Evolutionary conservation across 2,888 invertebrate species (phyloP), one percentile per base, ranked within the genome.

Genomic region (Epistrophella euchroma): DNA sequence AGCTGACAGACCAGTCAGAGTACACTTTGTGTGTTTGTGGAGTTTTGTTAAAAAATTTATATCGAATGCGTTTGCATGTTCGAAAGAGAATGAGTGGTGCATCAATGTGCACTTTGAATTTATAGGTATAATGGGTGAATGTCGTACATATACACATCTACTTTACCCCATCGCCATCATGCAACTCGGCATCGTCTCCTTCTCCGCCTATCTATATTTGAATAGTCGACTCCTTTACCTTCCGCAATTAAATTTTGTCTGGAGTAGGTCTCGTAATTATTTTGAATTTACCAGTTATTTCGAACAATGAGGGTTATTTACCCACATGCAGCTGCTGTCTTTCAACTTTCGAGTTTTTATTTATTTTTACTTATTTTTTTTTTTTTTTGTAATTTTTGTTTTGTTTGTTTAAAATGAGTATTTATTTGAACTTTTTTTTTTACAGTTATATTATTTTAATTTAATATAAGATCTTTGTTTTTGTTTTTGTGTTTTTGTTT

Each of bases 181-280:
- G 50, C 22, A 50, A 50, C 22, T 50, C 15, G 50, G 7, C 6
- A 50, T 52, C 52, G 15, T 25, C 52, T 22, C 52, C 55, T n/a
- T 2, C 43, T 56, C 2, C 7, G 17, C 58, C 1, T 37, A 55
- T 25, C 2, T 62, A 5, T 43, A 5, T 60, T 62, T 47, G 32
- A 28, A 66, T 47, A 47, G 47, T 47, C 45, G 15, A 55, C 58
- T 68, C 60, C 85, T 81, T 82, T 86, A 86, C 86, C 86, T 86
- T 86, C 78, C 82, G 74, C 86, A 86, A 86, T 82, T 82, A 78
- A 82, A 78, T 82, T 74, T 73, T 45, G 82, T 77, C 82, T 82
- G 77, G 82, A 82, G 86, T 78, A 86, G 86, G 86, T 86, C 82
- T 68, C 68, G 86, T 82, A 82, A 82, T 86, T 86, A 81, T 85